Evolutionary conservation across 2,888 invertebrate genomes (phyloP), one percentile per base, ranked within the genome.

Genomic region (Aplocera efformata): DNA sequence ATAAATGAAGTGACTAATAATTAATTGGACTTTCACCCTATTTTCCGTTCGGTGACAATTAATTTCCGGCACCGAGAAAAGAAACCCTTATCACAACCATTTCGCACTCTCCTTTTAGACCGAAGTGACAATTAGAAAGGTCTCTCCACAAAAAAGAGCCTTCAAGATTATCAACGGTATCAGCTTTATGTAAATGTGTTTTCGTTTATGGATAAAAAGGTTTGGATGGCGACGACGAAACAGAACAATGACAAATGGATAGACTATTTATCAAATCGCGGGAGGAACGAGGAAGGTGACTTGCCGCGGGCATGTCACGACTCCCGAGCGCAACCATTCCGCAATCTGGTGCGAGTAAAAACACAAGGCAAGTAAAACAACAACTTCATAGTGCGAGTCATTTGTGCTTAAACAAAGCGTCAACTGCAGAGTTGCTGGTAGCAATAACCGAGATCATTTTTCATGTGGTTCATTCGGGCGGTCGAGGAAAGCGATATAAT

Each of bases 11-110:
- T 86, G 82, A 79, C 80, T 82, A 84, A 84, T 86, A 88, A 86
- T 86, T 85, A 88, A 88, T 88, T 85, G 85, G 82, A 85, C 76
- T 88, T 85, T 83, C 79, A 76, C 85, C 86, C 86, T 80, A 85
- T 88, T 88, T 85, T 85, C 84, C 80, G 85, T 85, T 85, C 79
- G 81, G 85, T 79, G 85, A 88, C 86, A 83, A 85, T 88, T 86
- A 85, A 88, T 88, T 85, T 88, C 83, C 83, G 79, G 78, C 72
- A 67, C 64, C 67, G 71, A 78, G 79, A 79, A 84, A 86, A 84
- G 81, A 83, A 83, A 83, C 85, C 84, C 83, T 85, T 84, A 86
- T 88, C 85, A 84, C 75, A 71, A 70, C 63, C 71, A 65, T 72
- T 79, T 77, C 79, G 75, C 76, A 75, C 79, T 78, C 72, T 68